Conservation (phyloP, 2,797 vertebrate species). For the Crax fasciolata region DNA sequence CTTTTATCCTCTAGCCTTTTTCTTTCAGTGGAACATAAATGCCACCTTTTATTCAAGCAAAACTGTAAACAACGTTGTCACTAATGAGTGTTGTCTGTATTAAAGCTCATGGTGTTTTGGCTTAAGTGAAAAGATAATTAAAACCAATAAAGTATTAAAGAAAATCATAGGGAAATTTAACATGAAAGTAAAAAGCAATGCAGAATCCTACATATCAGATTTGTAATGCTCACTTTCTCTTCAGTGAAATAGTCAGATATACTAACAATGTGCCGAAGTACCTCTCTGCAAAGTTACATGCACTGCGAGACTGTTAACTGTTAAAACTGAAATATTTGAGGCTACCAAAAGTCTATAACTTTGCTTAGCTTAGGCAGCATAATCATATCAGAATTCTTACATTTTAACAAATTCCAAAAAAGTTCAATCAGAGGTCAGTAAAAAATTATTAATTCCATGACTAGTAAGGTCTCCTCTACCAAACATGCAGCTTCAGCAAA, state of each 20-base stretch:
- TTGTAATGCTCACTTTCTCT: neutral
- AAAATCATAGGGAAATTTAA: slow-evolving; percentile 34
- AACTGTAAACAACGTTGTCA: neutral
- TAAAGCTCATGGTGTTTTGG: slow-evolving; percentile 15
- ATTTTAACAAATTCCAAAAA: neutral
- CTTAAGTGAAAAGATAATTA: neutral
- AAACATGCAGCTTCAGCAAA: neutral
- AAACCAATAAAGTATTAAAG: slow-evolving; percentile 5
- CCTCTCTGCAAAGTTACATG: neutral
- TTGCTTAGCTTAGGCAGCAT: neutral
- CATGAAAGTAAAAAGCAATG: neutral
- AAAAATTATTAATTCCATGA: neutral
- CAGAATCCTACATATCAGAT: slow-evolving; percentile 6
- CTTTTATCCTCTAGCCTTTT: slow-evolving; percentile 8
- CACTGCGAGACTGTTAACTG: neutral
- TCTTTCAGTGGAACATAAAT: neutral
- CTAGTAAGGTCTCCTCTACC: neutral
- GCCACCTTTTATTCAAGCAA: slow-evolving; percentile 25
- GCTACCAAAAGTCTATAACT: neutral
- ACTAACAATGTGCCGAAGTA: neutral
- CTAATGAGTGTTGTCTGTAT: neutral
- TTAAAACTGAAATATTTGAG: neutral
- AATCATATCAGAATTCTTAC: neutral
- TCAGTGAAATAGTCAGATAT: neutral
- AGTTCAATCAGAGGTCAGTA: neutral